Evolutionary conservation across 2,797 vertebrate species (phyloP), one percentile per base, ranked within the genome.

Genomic region (Pangasius krempfi): DNA sequence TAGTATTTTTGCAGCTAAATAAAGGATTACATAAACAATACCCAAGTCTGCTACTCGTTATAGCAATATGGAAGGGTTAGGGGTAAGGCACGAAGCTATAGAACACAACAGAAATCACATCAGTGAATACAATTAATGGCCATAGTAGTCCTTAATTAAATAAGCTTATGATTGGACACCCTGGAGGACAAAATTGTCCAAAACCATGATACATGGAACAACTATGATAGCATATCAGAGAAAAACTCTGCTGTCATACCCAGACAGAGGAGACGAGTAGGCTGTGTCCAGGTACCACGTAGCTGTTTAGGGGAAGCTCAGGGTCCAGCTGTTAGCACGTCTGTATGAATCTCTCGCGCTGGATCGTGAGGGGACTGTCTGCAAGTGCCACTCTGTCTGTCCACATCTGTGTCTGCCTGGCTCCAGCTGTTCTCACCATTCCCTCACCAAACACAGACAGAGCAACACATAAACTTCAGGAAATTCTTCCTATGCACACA

Each of bases 351-450:
- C 89, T 87, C 75, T 90, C 66, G 3, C n/a, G 60, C 80, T 80
- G 88, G 40, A 76, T 87, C 88, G 70, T 89, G 87, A 89, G 68
- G 84, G 91, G 89, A 90, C 20, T 66, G 60, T 58, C 80, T 47
- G 76, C 66, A 86, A 88, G 86, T 90, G 81, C 91, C 84, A 64
- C 87, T 91, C 83, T 87, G 70, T 91, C 83, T 89, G 87, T 93
- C 90, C 90, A 75, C 73, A 90, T 91, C 86, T 87, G 88, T 72
- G 91, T 92, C 88, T 87, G 84, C 80, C 84, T 86, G 79, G 68
- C 91, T 92, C 79, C 89, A 88, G 89, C 87, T 86, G 75, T 87
- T 89, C 62, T 92, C 92, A 94, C 90, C 93, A 93, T 94, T 94
- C 91, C 92, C 93, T 93, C 40, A 79, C 14, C 52, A 86, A 78